These are phyloP conservation scores for Bos javanicus DNA, from an alignment of 2,113 vertebrate genomes.

Conservation along the genomic window DNA sequence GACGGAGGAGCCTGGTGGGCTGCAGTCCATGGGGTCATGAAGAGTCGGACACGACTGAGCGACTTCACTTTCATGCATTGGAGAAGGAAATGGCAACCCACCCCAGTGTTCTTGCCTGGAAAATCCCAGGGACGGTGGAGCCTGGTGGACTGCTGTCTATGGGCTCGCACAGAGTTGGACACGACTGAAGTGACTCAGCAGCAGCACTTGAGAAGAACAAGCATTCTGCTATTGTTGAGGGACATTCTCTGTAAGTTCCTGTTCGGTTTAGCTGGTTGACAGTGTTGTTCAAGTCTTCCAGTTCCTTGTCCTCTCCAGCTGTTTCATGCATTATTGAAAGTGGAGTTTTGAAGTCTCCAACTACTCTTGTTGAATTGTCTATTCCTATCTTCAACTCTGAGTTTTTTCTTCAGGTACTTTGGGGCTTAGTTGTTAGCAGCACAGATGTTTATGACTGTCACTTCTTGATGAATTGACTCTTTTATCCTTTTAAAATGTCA, in stretches of 20 bases:
- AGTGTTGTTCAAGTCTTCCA: neutral
- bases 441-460: neutral
- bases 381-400: neutral
- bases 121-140: neutral
- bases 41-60: fast-evolving
- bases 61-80: neutral
- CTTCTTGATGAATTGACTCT: neutral
- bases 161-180: neutral
- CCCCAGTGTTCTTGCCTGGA: neutral
- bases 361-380: neutral
- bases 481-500: neutral
- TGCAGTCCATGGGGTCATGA: fast-evolving
- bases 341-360: neutral
- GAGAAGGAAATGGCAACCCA: neutral
- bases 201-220: neutral
- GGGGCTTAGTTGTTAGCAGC: neutral
- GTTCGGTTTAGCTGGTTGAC: neutral
- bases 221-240: neutral
- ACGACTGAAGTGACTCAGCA: fast-evolving
- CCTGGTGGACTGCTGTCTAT: neutral
- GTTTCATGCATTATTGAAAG: neutral
- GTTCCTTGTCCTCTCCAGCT: neutral
- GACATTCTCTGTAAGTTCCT: too few relatives aligned
- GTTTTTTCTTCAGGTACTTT: neutral
- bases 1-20: neutral